phyloP scores from a whole-genome alignment of 2,797 vertebrate species.

The Cryptoprocta ferox region DNA sequence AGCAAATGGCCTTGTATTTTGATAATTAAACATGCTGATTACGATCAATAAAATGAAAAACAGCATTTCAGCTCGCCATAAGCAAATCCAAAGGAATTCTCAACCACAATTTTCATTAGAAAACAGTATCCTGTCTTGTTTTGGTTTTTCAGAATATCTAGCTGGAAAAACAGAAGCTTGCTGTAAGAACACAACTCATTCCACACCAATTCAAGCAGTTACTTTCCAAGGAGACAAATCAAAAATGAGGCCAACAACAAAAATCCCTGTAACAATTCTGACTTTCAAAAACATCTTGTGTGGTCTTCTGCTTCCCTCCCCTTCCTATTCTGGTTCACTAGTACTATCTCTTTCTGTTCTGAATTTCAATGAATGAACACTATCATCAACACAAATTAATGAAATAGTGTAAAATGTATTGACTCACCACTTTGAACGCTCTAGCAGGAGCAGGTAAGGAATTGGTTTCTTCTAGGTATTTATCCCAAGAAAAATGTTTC shows the following conservation, averaged over 20 bases:
- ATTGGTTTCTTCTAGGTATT: conserved; percentile 91
- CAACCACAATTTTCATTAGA: conserved; percentile 5
- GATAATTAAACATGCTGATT: background rate
- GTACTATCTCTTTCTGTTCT: background rate
- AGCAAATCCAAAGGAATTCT: conserved; percentile 8
- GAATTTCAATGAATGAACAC: background rate
- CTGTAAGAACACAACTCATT: background rate
- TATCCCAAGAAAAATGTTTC: conserved; percentile 92
- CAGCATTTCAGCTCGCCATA: background rate
- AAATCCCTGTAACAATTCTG: background rate
- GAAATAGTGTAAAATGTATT: background rate
- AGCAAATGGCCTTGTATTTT: background rate
- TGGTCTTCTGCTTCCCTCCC: background rate
- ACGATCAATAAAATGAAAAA: conserved; percentile 7
- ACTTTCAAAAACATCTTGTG: background rate
- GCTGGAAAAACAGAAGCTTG: background rate
- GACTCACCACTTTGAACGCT: conserved; percentile 92
- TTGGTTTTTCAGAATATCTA: background rate
- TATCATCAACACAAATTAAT: background rate
- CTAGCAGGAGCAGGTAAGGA: conserved; percentile 92
- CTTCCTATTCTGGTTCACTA: background rate
- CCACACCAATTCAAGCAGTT: background rate
- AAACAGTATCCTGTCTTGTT: background rate
- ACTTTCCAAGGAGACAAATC: conserved; percentile 9
- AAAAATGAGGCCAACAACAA: background rate